Base-by-base conservation (phyloP, 2,797 vertebrate species). In the Pitangus sulphuratus region DNA sequence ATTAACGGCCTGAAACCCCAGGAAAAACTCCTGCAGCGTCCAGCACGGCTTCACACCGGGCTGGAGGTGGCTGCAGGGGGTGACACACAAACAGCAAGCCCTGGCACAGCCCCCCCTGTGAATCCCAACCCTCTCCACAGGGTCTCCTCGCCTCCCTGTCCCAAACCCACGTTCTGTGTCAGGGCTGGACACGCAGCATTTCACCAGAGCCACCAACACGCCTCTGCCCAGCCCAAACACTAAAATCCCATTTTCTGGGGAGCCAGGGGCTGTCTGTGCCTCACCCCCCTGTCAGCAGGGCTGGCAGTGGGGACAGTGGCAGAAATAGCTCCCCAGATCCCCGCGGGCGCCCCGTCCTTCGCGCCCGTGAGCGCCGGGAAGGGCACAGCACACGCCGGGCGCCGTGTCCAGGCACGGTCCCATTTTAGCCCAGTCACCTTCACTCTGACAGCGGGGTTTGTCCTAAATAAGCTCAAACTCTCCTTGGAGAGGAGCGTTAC, bases 341-440 rank as follows among this genome's bases (percentile, higher is more conserved):
- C 87, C 15, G 3, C 0, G 5, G 91, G 22, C 54, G 31, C 62
- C 33, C 56, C 0, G 12, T 87, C 53, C 79, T 51, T 39, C 6
- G 8, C 47, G 9, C 45, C 57, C 53, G 35, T 0, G 28, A 80
- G 56, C 78, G 22, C 57, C 0, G 1, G 37, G 88, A 80, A 91
- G 72, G 56, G 79, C 90, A 33, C 69, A 28, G 33, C 90, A 30
- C n/a, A 12, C 6, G 4, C 81, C 1, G 1, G 71, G 64, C 8
- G 0, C 64, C 9, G 10, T 26, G 72, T 31, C 93, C 80, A 69
- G 56, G 80, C 84, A 53, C 1, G 0, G 61, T 66, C 81, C 84
- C 44, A 0, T 92, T 92, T 92, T 78, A 89, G 50, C 79, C 87
- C 87, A 71, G 84, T 93, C 95, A 95, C 95, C 94, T 96, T 93